These are phyloP conservation scores for Esox niger DNA, from an alignment of 2,113 vertebrate genomes.

Conservation along the genomic window DNA sequence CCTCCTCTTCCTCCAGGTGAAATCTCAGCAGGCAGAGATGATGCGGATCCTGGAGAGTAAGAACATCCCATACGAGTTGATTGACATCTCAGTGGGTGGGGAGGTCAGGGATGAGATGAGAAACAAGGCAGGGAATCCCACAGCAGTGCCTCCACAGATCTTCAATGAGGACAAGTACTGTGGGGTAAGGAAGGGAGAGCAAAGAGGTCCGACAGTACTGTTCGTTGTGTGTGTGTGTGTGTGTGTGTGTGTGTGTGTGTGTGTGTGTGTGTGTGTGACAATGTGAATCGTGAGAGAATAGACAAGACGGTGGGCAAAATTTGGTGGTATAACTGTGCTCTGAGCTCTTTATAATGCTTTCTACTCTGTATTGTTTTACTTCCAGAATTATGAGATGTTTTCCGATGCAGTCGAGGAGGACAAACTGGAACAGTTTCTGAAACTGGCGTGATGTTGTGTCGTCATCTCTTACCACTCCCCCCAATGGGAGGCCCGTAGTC, in stretches of 20 bases:
- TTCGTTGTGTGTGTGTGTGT: fast-evolving
- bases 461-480: not conserved
- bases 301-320: not conserved
- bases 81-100: slow-evolving; percentile 90
- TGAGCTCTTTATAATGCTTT: slow-evolving; percentile 10
- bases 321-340: not conserved
- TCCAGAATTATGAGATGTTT: slow-evolving; percentile 89
- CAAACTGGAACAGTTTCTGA: slow-evolving; percentile 89
- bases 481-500: slow-evolving; percentile 31
- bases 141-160: slow-evolving; percentile 89
- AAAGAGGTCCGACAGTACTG: not conserved
- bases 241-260: no score
- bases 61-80: slow-evolving; percentile 85
- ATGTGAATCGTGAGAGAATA: not conserved
- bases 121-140: slow-evolving; percentile 81
- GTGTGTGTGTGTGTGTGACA: not conserved
- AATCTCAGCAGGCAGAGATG: slow-evolving; percentile 91
- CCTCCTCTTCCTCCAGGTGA: slow-evolving; percentile 75
- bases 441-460: slow-evolving; percentile 82
- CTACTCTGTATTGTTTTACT: slow-evolving; percentile 36
- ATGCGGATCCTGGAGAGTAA: slow-evolving; percentile 90
- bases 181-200: slow-evolving; percentile 77
- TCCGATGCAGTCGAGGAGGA: slow-evolving; percentile 90
- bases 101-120: slow-evolving; percentile 91
- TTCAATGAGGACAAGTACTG: slow-evolving; percentile 94